A percentile compares a stretch with the other conserved stretches of the same genome.
phyloP scores from a whole-genome alignment of 2,113 vertebrate species.

The Narcine bancroftii region DNA sequence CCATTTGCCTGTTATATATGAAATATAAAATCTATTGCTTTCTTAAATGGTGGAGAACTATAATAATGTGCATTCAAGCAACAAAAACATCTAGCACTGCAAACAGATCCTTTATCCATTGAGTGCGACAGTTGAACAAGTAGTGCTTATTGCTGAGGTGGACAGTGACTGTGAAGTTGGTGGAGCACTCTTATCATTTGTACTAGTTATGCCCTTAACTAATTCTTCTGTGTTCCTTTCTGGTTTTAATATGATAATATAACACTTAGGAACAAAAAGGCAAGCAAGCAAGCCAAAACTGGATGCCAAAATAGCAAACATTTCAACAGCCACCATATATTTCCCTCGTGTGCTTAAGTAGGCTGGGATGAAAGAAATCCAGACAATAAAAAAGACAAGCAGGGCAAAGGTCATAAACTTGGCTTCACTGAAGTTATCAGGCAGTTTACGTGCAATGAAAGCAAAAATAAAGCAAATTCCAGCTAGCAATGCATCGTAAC shows the following conservation, averaged over 20 bases:
- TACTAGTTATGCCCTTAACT: conserved; percentile 53
- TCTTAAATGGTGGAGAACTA: neutral
- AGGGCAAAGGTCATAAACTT: conserved; percentile 73
- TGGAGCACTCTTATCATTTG: conserved; percentile 49
- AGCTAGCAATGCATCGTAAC: conserved; percentile 65
- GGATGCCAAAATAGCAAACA: conserved; percentile 76
- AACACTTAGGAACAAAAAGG: conserved; percentile 72
- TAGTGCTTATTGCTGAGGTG: conserved; percentile 52
- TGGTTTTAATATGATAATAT: conserved; percentile 69
- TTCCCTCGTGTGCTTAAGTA: conserved; percentile 77
- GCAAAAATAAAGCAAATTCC: conserved; percentile 66
- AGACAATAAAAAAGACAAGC: conserved; percentile 77
- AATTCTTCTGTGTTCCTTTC: conserved; percentile 65
- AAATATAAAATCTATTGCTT: conserved; percentile 11
- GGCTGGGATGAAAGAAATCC: conserved; percentile 78
- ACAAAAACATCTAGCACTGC: neutral
- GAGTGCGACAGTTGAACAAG: conserved; percentile 51
- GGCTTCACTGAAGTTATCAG: conserved; percentile 70
- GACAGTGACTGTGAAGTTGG: conserved; percentile 61
- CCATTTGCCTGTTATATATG: neutral
- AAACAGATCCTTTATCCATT: conserved; percentile 47
- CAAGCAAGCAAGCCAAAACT: conserved; percentile 73
- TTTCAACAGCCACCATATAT: conserved; percentile 79
- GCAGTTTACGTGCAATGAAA: conserved; percentile 63
- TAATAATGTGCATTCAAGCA: conserved; percentile 1